Percentiles rank a stretch among this genome's conserved stretches.
phyloP scores from a whole-genome alignment of 2,888 invertebrate species.

The Machimus atricapillus region DNA sequence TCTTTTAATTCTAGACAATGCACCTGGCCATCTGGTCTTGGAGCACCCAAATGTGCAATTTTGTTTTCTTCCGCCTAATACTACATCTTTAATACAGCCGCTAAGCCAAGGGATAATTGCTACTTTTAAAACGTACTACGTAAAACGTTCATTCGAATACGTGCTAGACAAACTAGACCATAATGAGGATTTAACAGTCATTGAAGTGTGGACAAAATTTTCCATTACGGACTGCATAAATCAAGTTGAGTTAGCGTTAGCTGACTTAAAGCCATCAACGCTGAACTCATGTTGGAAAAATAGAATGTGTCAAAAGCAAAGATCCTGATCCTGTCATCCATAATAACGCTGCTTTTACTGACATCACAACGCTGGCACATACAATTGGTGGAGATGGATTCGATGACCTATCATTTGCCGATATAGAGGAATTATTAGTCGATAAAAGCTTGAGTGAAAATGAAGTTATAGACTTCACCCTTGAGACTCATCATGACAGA shows the following conservation, averaged over 20 bases:
- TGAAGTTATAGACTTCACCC: slow-evolving; percentile 48
- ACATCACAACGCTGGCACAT: slow-evolving; percentile 50
- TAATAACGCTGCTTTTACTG: neutral
- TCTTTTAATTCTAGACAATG: slow-evolving; percentile 42
- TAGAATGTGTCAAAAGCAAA: slow-evolving; percentile 50
- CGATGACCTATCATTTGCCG: slow-evolving; percentile 46
- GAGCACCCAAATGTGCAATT: slow-evolving; percentile 48
- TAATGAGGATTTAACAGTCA: too few relatives aligned
- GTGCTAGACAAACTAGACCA: neutral
- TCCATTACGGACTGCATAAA: neutral
- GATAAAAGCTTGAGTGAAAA: slow-evolving; percentile 51
- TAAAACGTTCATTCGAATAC: neutral
- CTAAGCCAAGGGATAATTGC: slow-evolving; percentile 53
- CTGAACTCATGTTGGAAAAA: slow-evolving; percentile 45
- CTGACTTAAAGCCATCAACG: slow-evolving; percentile 45
- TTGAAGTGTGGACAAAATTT: slow-evolving; percentile 47
- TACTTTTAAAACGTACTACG: slow-evolving; percentile 46
- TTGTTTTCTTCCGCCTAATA: slow-evolving; percentile 50
- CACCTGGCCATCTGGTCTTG: slow-evolving; percentile 45
- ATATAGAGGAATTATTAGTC: slow-evolving; percentile 43
- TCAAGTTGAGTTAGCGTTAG: neutral
- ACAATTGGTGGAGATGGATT: slow-evolving; percentile 50
- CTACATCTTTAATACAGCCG: slow-evolving; percentile 51
- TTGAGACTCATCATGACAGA: slow-evolving; percentile 16
- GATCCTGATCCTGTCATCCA: too few relatives aligned